phyloP scores from a whole-genome alignment of 2,797 vertebrate species.

The Microctenopoma stevenorrisi region DNA sequence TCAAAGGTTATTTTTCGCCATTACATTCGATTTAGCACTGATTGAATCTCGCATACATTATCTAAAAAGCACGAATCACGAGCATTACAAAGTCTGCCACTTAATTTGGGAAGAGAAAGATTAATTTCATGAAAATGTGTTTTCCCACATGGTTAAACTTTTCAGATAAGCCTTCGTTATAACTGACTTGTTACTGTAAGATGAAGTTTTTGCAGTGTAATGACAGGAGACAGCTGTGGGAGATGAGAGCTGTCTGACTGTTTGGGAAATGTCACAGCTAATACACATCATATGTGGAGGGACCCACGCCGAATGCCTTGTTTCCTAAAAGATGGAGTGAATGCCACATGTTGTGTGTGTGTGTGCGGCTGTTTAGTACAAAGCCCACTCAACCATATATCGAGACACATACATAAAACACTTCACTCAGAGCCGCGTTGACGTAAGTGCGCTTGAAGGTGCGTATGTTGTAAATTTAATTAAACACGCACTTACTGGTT shows the following conservation, averaged over 20 bases:
- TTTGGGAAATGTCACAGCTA: slow-evolving; percentile 70
- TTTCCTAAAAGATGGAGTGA: slow-evolving; percentile 31
- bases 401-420: slow-evolving; percentile 22
- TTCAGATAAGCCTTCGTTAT: neutral
- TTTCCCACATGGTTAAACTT: neutral
- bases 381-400: slow-evolving; percentile 15
- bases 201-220: slow-evolving; percentile 17
- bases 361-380: slow-evolving; percentile 35
- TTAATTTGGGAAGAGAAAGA: slow-evolving; percentile 4
- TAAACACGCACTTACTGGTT: slow-evolving; percentile 4
- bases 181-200: slow-evolving; percentile 11
- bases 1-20: neutral
- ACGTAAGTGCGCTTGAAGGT: slow-evolving; percentile 9
- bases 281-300: slow-evolving; percentile 69
- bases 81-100: neutral
- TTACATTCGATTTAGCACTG: slow-evolving; percentile 36
- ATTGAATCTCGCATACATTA: slow-evolving; percentile 23
- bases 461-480: slow-evolving; percentile 13
- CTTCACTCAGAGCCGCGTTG: neutral
- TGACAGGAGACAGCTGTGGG: slow-evolving; percentile 77
- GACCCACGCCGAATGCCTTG: slow-evolving; percentile 54
- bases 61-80: slow-evolving; percentile 23
- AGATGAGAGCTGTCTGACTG: slow-evolving; percentile 62
- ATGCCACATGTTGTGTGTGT: slow-evolving; percentile 49
- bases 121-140: neutral